phyloP scores from a whole-genome alignment of 2,888 invertebrate genomes.

The Melikaiella ostensackeni region DNA sequence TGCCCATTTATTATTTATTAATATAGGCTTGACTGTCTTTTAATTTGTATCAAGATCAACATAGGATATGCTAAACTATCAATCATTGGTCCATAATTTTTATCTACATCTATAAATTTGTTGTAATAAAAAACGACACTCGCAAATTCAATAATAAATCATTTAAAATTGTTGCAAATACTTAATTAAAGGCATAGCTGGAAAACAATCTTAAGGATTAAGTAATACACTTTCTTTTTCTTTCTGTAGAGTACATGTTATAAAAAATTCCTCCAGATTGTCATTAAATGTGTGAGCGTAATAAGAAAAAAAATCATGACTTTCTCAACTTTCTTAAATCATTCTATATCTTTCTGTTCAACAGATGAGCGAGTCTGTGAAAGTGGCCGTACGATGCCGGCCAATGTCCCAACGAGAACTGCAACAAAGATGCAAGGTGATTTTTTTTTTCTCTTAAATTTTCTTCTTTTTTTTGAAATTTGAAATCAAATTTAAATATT shows the following conservation, averaged over 20 bases:
- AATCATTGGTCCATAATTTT: too few relatives aligned
- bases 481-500: too few relatives aligned
- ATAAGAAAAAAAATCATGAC: constrained; percentile 36
- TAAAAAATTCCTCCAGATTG: constrained; percentile 16
- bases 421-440: constrained; percentile 70
- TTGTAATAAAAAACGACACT: too few relatives aligned
- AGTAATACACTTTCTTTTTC: constrained; percentile 32
- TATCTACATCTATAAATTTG: too few relatives aligned
- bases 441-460: neutral
- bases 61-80: neutral
- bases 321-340: constrained; percentile 35
- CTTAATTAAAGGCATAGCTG: neutral
- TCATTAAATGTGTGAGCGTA: constrained; percentile 31
- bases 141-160: too few relatives aligned
- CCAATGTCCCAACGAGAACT: constrained; percentile 89
- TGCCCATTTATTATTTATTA: neutral
- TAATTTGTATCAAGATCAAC: neutral
- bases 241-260: neutral
- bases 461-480: too few relatives aligned
- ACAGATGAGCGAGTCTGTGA: constrained; percentile 83
- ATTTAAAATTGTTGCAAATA: neutral
- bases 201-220: neutral
- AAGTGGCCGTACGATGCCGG: constrained; percentile 91
- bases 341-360: constrained; percentile 46
- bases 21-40: neutral